Percentiles rank a stretch among this genome's conserved stretches.
Conservation (phyloP, 2,113 vertebrate species). For the Misgurnus anguillicaudatus region DNA sequence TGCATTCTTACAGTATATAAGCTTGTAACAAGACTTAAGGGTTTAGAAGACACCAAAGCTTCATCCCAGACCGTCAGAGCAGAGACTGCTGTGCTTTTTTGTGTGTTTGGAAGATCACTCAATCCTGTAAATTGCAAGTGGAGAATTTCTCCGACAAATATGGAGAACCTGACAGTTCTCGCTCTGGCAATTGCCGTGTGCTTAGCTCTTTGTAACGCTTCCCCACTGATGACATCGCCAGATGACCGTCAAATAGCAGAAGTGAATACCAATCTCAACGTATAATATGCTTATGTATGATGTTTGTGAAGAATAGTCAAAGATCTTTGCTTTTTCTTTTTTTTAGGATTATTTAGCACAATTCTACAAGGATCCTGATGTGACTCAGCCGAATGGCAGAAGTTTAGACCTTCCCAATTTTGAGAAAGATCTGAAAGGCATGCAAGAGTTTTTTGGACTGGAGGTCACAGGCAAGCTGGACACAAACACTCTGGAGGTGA, state of each 20-base stretch:
- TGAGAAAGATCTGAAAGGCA: conserved; percentile 64
- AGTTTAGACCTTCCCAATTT: conserved; percentile 37
- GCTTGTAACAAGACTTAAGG: no score
- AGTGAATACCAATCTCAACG: conserved; percentile 47
- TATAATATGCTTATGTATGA: no score
- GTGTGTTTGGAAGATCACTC: no score
- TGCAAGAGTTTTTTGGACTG: conserved; percentile 75
- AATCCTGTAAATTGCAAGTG: no score
- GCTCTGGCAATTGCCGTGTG: conserved; percentile 29
- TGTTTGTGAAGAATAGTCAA: no score
- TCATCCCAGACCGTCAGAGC: no score
- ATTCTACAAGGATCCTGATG: conserved; percentile 56
- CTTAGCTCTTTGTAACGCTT: conserved; percentile 49
- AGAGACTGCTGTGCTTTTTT: no score
- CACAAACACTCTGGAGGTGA: conserved; percentile 65
- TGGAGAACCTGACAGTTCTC: conserved; percentile 18
- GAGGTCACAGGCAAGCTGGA: conserved; percentile 69
- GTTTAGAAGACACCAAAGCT: no score
- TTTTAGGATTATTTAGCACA: conserved; percentile 61
- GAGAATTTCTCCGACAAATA: not conserved
- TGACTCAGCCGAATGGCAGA: conserved; percentile 9
- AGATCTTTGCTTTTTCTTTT: not conserved
- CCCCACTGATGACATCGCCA: conserved; percentile 51
- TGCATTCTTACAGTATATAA: no score
- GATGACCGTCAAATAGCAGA: conserved; percentile 57